Base-by-base conservation (phyloP, 2,888 invertebrate species). In the Dryomyza anilis region DNA sequence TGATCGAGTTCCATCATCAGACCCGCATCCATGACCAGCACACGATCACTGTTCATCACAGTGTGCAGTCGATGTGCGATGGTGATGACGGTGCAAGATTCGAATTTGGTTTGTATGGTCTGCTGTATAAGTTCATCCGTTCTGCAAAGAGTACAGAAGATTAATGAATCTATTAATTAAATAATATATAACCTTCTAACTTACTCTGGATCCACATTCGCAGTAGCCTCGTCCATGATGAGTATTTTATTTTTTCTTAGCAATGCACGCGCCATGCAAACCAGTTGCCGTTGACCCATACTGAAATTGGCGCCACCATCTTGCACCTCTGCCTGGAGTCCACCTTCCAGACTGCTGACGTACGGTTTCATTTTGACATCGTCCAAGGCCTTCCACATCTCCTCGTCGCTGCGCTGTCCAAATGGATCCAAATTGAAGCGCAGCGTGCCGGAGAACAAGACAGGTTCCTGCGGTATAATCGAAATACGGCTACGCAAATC, bases 401-500 rank as follows among this genome's bases (percentile, higher is more conserved):
- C 86, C 0, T 86, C 87, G 72, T 95, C 95, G 0, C 86, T 85
- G 70, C 88, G 88, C 76, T 90, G 87, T 66, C 88, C 87, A 74
- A 94, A 94, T 0, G 95, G 95, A 85, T 95, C 95, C 78, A 95
- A 85, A 82, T 95, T 95, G 78, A 91, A 89, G 16, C 95, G 86
- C 53, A 96, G 81, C 21, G 91, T 89, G 5, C 92, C 92, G 0
- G 92, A 91, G 81, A 96, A 95, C 16, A 96, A 81, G 21, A 94
- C 89, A 0, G 95, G 95, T 75, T 95, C 94, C 85, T 96, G 96
- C 0, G 96, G 96, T 75, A 96, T 96, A 67, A 96, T 96, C 0
- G 96, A 91, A 64, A 97, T 92, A 74, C 90, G 91, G 62, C 87
- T 88, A 52, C 96, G 85, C 19, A 97, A 84, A 73, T 93, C 91